Conservation (phyloP, 2,113 vertebrate species). For the Neodontobutis hainanensis region DNA sequence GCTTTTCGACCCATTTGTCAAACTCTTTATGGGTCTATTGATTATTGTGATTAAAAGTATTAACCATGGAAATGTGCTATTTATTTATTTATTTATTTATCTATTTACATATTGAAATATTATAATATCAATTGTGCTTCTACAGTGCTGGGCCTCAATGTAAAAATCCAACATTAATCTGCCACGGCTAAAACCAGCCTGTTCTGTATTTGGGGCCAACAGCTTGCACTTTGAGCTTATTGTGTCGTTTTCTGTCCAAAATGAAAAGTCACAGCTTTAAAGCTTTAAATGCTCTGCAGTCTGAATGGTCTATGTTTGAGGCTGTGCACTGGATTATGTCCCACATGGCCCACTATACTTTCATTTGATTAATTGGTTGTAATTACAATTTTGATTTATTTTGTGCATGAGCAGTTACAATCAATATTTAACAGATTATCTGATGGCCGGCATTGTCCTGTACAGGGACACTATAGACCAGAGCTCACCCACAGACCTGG, state of each 20-base stretch:
- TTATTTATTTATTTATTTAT: too few species aligned
- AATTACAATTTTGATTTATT: slow-evolving; percentile 23
- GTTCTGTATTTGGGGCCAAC: slow-evolving; percentile 29
- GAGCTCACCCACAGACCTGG: slow-evolving; percentile 32
- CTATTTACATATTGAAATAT: too few species aligned
- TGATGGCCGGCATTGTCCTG: slow-evolving; percentile 1
- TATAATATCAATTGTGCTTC: not conserved
- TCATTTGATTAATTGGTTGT: slow-evolving; percentile 52
- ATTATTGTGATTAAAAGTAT: too few species aligned
- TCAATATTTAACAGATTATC: slow-evolving; percentile 18
- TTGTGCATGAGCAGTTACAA: slow-evolving; percentile 10
- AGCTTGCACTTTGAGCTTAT: slow-evolving; percentile 47
- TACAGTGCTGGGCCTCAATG: not conserved
- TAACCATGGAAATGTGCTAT: too few species aligned
- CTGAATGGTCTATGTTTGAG: slow-evolving; percentile 21
- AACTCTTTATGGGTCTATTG: not conserved
- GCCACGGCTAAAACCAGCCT: slow-evolving; percentile 21
- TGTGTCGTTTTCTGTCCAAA: slow-evolving; percentile 39
- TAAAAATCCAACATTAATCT: slow-evolving; percentile 30
- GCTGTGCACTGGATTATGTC: slow-evolving; percentile 27
- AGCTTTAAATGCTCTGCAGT: slow-evolving; percentile 43
- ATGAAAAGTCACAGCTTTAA: slow-evolving; percentile 30
- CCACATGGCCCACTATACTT: slow-evolving; percentile 27
- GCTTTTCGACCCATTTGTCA: slow-evolving; percentile 49
- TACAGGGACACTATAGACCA: not conserved